phyloP scores from a whole-genome alignment of 2,888 invertebrate genomes.

The Pecten maximus region DNA sequence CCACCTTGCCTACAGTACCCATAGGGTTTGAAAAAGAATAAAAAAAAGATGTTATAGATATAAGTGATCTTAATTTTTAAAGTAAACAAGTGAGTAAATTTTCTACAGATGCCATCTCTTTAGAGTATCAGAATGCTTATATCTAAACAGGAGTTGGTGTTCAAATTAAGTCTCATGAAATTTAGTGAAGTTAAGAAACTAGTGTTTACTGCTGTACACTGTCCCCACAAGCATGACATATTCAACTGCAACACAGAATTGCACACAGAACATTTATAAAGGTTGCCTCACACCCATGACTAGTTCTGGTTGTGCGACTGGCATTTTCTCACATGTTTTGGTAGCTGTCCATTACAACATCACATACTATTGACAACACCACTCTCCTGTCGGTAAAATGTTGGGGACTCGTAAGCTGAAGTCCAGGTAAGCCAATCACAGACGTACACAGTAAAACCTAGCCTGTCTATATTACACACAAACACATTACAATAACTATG shows the following conservation, averaged over 20 bases:
- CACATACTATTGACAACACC: not conserved
- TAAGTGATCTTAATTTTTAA: too few relatives aligned
- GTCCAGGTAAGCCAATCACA: not conserved
- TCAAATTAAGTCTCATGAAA: too few relatives aligned
- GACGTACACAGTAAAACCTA: not conserved
- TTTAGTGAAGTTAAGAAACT: not conserved
- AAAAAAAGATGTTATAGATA: too few relatives aligned
- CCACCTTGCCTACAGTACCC: too few relatives aligned
- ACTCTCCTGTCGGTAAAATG: not conserved
- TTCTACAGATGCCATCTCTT: too few relatives aligned
- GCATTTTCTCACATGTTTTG: not conserved
- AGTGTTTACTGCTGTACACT: not conserved
- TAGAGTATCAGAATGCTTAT: too few relatives aligned
- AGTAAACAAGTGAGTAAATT: too few relatives aligned
- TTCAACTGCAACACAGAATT: not conserved
- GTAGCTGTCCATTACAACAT: not conserved
- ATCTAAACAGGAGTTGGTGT: too few relatives aligned
- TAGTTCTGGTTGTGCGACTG: not conserved
- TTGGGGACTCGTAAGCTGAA: not conserved
- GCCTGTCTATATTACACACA: conserved; percentile 18
- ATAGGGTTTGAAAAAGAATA: too few relatives aligned
- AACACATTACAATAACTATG: conserved; percentile 1
- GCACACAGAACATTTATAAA: not conserved
- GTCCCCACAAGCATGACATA: not conserved
- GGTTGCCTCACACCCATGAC: not conserved